phyloP scores from a whole-genome alignment of 2,888 invertebrate genomes.

The Microctonus brassicae region DNA sequence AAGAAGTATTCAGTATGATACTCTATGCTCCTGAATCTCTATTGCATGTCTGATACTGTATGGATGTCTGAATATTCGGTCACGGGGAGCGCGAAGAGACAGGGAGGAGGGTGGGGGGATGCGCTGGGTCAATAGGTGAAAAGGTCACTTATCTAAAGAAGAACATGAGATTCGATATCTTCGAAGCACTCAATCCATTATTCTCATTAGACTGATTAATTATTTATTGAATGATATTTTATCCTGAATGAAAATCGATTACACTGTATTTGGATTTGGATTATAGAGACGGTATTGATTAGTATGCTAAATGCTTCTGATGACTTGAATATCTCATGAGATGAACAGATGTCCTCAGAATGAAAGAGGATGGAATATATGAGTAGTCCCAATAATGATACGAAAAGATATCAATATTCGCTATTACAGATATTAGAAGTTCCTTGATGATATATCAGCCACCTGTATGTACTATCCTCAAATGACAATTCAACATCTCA shows the following conservation, averaged over 20 bases:
- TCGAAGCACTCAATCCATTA: not conserved
- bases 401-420: conserved; percentile 49
- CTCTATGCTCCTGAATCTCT: conserved; percentile 43
- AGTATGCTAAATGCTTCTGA: too few relatives aligned
- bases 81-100: not conserved
- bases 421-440: conserved; percentile 59
- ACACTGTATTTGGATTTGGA: not conserved
- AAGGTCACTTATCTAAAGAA: not conserved
- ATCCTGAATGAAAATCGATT: not conserved
- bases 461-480: conserved; percentile 23
- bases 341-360: not conserved
- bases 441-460: conserved; percentile 56
- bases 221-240: not conserved
- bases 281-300: not conserved
- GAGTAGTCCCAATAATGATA: conserved; percentile 51
- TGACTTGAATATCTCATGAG: conserved; percentile 13
- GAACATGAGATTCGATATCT: not conserved
- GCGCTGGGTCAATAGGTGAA: not conserved
- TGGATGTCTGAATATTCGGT: conserved; percentile 45
- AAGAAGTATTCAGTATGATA: conserved; percentile 47
- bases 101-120: not conserved
- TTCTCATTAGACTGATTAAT: not conserved
- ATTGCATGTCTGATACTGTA: conserved; percentile 49
- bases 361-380: conserved; percentile 41
- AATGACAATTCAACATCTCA: not conserved